Evolutionary conservation across 2,113 vertebrate genomes (phyloP), one percentile per base, ranked within the genome.

Genomic region (Indicator indicator): DNA sequence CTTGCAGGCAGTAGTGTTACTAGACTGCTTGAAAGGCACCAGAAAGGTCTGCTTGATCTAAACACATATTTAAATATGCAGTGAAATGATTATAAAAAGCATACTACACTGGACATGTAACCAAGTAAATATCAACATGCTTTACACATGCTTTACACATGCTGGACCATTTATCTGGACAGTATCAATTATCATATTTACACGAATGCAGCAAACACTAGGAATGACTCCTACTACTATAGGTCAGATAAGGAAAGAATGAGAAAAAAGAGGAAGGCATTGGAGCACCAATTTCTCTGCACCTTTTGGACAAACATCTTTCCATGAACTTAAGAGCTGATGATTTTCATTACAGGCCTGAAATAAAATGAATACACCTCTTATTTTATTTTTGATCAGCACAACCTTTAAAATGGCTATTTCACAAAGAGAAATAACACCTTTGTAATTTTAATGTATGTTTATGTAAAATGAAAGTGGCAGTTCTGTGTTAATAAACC

Each of bases 401-500:
- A 80, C 62, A 68, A 86, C 86, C 68, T 94, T 95, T 89, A 72
- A 96, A 97, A 95, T 74, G 38, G 48, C 69, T 95, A 91, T 90
- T 96, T 93, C 79, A 73, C 65, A 88, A 90, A 96, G 38, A 93
- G 78, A 94, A 97, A 96, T 92, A 96, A 92, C 88, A 93, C 59
- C 83, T 87, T 92, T 95, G 68, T 96, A 86, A 94, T 95, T 97
- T 95, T 96, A 97, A 97, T 96, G 38, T 87, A 90, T 97, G 93
- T 97, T 97, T 98, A 92, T 94, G 79, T 94, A 88, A 95, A 95
- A 95, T 40, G 72, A 95, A 95, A 97, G 94, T 94, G 83, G 86
- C 83, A 95, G 94, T 89, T 96, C 76, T 8, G 9, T 93, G 96
- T 97, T 97, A 97, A 97, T 97, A 97, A 97, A 95, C 89, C 83